Base-by-base conservation (phyloP, 2,797 vertebrate genomes). In the Gephyroberyx darwinii region DNA sequence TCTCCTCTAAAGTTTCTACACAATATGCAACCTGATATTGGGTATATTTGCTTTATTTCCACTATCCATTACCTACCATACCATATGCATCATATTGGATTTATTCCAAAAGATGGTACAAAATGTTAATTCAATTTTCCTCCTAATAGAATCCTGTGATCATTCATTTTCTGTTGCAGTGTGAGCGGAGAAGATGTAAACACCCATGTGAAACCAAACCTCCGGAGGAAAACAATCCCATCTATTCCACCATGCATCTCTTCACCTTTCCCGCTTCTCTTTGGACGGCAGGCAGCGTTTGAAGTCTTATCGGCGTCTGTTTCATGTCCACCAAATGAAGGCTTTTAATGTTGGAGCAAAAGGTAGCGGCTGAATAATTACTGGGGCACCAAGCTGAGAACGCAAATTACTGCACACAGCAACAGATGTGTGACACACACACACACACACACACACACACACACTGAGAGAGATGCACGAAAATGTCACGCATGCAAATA, bases 311-410 rank as follows among this genome's bases (percentile, higher is more conserved):
- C 92, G 76, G 73, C 80, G 82, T 82, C 84, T 71, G 83, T 94
- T 94, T 94, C 89, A 94, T 92, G 92, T 93, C 67, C 56, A 63
- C 88, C 91, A 92, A 90, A 93, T 90, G 88, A 92, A 93, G 86
- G 82, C 91, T 91, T 93, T 94, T 91, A 93, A 93, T 92, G 92
- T 90, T 30, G 86, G 87, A 92, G 93, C 88, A 90, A 93, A 92
- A 94, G 88, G 89, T 92, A 92, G 86, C 78, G 52, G 86, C 85
- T 88, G 87, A 91, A 92, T 94, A 93, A 94, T 94, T 94, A 93
- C 91, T 58, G 81, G 86, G 91, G 91, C 87, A 68, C 90, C 94
- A 94, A 93, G 92, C 93, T 94, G 92, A 71, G 93, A 90, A 89
- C 87, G 89, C 89, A 93, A 92, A 94, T 94, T 89, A 93, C 84